Evolutionary conservation across 2,888 invertebrate genomes (phyloP), one percentile per base, ranked within the genome.

Genomic region (Boloria euphrosyne): DNA sequence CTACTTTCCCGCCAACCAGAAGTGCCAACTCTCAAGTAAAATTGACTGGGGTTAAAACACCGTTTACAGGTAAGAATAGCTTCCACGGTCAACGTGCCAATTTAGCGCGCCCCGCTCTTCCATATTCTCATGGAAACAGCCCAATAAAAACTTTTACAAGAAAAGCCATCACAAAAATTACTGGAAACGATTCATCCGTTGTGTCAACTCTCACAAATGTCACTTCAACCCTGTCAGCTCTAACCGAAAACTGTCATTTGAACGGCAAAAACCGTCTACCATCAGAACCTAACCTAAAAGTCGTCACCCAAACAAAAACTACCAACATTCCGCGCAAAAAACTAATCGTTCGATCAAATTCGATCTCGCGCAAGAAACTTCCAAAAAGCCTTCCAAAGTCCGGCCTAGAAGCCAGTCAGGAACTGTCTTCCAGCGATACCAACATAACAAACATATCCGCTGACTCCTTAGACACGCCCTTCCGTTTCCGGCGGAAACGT

Each of bases 381-480:
- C 86, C 91, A 0, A 92, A 92, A 76, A 83, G 78, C 67, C 69
- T 80, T 3, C 72, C 84, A 2, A 90, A 90, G 68, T 78, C 69
- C 17, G 79, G 81, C 22, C 75, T 90, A 10, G 90, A 89, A 67
- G 78, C 85, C 1, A 82, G 83, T 1, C 90, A 91, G 65, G 93
- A 92, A 38, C 72, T 92, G 68, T 92, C 93, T 52, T 92, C 93
- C 44, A 92, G 92, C 68, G 92, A 92, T 67, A 92, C 93, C 0
- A 93, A 92, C 62, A 84, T 91, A 5, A 92, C 92, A 0, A 92
- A 92, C 73, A 87, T 93, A 71, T 91, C 92, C 0, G 84, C 89
- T 0, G 93, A 92, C 61, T 91, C 92, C 0, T 76, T 93, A 1
- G 92, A 93, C 51, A 80, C 89, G 0, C 92, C 91, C 0, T 91